phyloP scores from a whole-genome alignment of 2,797 vertebrate genomes.

The Poecilia velifera region DNA sequence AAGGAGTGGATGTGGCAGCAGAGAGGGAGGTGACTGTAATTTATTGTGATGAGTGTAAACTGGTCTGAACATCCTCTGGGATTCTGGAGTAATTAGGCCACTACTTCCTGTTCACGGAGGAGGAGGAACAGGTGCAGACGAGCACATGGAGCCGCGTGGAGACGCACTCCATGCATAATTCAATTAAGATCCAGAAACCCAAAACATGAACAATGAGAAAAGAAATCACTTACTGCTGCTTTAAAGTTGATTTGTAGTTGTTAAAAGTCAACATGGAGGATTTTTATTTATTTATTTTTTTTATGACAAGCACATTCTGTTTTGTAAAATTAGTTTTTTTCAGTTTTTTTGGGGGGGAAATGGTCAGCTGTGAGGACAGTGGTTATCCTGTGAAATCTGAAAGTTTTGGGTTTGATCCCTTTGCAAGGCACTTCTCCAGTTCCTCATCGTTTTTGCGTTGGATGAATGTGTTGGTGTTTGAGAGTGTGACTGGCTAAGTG shows the following conservation, averaged over 20 bases:
- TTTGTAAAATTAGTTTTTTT: neutral
- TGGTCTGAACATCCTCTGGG: conserved; percentile 34
- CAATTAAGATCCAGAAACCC: neutral
- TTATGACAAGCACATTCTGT: neutral
- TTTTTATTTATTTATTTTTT: neutral
- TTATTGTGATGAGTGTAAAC: conserved; percentile 53
- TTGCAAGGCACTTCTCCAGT: neutral
- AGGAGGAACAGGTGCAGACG: conserved; percentile 39
- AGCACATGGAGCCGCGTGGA: neutral
- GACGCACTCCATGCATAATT: neutral
- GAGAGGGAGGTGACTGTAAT: conserved; percentile 33
- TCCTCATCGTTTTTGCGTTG: neutral
- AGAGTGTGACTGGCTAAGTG: neutral
- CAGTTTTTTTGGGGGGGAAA: neutral
- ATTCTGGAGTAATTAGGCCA: conserved; percentile 44
- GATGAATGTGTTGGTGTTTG: neutral
- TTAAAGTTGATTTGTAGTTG: neutral
- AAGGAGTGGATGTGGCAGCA: conserved; percentile 12
- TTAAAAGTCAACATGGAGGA: neutral
- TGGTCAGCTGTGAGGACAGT: neutral
- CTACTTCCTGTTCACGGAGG: conserved; percentile 25
- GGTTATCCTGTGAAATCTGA: neutral
- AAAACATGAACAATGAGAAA: neutral
- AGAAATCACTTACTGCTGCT: neutral
- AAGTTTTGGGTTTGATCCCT: neutral